These are phyloP conservation scores for Brachionus angularis DNA, from an alignment of 1,140 invertebrate genomes.

Conservation along the genomic window DNA sequence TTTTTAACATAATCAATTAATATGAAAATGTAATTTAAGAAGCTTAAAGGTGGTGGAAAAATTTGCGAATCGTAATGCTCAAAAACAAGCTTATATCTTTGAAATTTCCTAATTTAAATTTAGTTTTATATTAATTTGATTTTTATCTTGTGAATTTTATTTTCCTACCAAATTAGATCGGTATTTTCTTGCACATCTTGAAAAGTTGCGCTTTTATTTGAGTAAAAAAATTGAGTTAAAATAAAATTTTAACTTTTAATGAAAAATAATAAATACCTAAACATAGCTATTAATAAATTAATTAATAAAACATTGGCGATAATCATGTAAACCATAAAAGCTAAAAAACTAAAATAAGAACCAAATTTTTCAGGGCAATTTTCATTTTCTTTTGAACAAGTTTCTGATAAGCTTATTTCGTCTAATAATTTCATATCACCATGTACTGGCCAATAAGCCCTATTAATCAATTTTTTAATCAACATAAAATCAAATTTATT, in stretches of 20 bases:
- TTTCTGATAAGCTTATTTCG: constrained; percentile 47
- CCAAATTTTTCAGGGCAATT: constrained; percentile 9
- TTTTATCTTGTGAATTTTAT: not conserved
- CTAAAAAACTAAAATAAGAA: constrained; percentile 48
- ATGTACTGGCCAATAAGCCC: constrained; percentile 56
- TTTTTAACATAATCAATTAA: constrained; percentile 67
- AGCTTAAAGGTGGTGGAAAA: constrained; percentile 42
- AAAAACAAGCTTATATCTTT: constrained; percentile 33
- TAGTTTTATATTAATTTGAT: not conserved
- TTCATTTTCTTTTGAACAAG: constrained; percentile 45
- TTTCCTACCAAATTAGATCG: constrained; percentile 18
- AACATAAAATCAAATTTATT: constrained; percentile 47
- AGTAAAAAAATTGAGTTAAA: not conserved
- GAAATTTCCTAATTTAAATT: constrained; percentile 33
- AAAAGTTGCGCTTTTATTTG: constrained; percentile 23
- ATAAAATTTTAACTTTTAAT: not conserved
- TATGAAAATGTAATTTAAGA: constrained; percentile 58
- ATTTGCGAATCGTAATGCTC: constrained; percentile 35
- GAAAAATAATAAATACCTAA: constrained; percentile 54
- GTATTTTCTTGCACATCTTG: constrained; percentile 41
- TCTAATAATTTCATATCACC: constrained; percentile 55
- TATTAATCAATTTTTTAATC: constrained; percentile 51
- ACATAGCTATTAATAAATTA: constrained; percentile 57
- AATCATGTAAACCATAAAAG: constrained; percentile 51
- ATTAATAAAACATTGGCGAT: constrained; percentile 54